phyloP scores from a whole-genome alignment of 2,797 vertebrate genomes.

The Mycteria americana region DNA sequence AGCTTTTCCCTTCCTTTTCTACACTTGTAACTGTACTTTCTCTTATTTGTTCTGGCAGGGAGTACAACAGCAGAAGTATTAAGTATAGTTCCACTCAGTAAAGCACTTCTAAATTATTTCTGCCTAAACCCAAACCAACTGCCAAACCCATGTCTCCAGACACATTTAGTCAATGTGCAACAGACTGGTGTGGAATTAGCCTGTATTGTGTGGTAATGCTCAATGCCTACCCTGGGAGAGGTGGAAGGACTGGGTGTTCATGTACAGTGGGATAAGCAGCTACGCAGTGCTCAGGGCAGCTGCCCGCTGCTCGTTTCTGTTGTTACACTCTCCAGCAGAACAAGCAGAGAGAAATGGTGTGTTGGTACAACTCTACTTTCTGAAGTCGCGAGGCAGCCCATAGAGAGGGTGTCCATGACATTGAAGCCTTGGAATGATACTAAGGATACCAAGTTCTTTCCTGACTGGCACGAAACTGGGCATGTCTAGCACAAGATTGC shows the following conservation, averaged over 20 bases:
- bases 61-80: not conserved
- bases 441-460: not conserved
- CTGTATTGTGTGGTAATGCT: not conserved
- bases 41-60: not conserved
- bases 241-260: not conserved
- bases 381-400: not conserved
- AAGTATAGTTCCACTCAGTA: conserved; percentile 6
- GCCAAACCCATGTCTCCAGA: not conserved
- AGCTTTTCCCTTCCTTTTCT: conserved; percentile 7
- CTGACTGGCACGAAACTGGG: not conserved
- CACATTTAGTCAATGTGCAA: not conserved
- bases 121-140: conserved; percentile 18
- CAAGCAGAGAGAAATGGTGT: not conserved
- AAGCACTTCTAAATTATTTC: conserved; percentile 23
- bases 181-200: not conserved
- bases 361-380: not conserved
- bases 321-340: not conserved
- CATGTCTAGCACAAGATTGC: not conserved
- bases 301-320: not conserved
- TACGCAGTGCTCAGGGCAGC: not conserved
- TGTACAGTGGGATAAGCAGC: not conserved
- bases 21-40: not conserved
- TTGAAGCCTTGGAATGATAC: not conserved
- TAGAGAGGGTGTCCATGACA: not conserved
- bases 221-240: not conserved